Evolutionary conservation across 2,888 invertebrate genomes (phyloP).

Genomic region (Drosophila engyochracea): DNA sequence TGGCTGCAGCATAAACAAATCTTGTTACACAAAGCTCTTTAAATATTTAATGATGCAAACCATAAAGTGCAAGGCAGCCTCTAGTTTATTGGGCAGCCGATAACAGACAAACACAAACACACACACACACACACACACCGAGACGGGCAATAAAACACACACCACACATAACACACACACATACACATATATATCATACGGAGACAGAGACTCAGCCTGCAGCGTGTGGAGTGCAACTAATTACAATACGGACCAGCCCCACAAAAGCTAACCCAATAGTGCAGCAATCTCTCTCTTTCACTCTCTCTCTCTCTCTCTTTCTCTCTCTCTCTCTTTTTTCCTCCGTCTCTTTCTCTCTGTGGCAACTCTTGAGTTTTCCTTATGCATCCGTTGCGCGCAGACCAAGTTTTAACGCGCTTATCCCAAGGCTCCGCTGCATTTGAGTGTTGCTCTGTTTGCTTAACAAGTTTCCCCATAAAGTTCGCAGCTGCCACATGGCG

Average conservation of each 20-base stretch:
- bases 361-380: constrained; percentile 7
- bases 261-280: constrained; percentile 19
- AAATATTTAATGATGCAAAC: constrained; percentile 74
- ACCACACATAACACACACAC: background rate
- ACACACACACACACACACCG: background rate
- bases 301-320: background rate
- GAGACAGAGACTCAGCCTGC: constrained; percentile 9
- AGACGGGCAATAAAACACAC: constrained; percentile 2
- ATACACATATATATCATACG: background rate
- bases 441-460: constrained; percentile 66
- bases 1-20: constrained; percentile 64
- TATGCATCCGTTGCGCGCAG: constrained; percentile 18
- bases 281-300: background rate
- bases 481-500: constrained; percentile 55
- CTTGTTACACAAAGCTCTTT: constrained; percentile 74
- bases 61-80: constrained; percentile 63
- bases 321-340: background rate
- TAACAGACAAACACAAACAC: constrained; percentile 29
- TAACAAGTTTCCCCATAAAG: constrained; percentile 73
- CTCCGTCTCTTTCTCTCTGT: background rate
- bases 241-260: constrained; percentile 59
- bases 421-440: constrained; percentile 43
- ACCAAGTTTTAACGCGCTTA: constrained; percentile 71
- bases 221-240: constrained; percentile 64
- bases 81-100: constrained; percentile 68